A percentile compares a stretch with the other conserved stretches of the same genome.
Evolutionary conservation across 2,888 invertebrate species (phyloP).

Genomic region (Xanthostigma xanthostigma): DNA sequence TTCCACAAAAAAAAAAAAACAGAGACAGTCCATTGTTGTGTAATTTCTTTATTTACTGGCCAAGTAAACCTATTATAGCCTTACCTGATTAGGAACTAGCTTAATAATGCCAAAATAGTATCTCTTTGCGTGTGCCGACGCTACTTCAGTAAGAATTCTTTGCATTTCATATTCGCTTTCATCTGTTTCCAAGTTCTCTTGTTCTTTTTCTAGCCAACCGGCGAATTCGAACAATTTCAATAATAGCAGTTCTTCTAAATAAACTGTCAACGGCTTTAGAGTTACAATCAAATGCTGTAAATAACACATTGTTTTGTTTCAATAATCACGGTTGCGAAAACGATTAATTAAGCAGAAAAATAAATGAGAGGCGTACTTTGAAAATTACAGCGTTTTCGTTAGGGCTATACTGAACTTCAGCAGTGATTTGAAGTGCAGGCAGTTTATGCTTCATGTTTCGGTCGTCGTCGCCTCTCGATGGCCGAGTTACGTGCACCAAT

Average conservation of each 20-base stretch:
- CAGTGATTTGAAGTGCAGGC: conserved; percentile 66
- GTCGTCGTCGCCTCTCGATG: conserved; percentile 30
- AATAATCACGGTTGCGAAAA: too few relatives aligned
- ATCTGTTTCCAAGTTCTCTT: conserved; percentile 40
- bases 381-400: conserved; percentile 68
- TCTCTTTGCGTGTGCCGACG: conserved; percentile 64
- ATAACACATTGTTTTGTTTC: conserved; percentile 5
- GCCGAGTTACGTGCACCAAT: conserved; percentile 55
- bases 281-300: conserved; percentile 60
- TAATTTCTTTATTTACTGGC: too few relatives aligned
- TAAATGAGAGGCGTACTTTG: conserved; percentile 34
- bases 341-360: too few relatives aligned
- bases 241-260: conserved; percentile 75
- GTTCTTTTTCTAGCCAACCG: conserved; percentile 37
- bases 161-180: conserved; percentile 71
- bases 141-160: conserved; percentile 61
- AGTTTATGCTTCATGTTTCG: conserved; percentile 28
- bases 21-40: too few relatives aligned
- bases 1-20: too few relatives aligned
- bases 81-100: conserved; percentile 60
- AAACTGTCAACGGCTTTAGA: conserved; percentile 67
- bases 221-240: conserved; percentile 53
- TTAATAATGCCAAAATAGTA: conserved; percentile 77
- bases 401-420: conserved; percentile 57
- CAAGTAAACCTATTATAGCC: neutral